Conservation (phyloP, 2,113 vertebrate genomes). For the Motacilla alba region DNA sequence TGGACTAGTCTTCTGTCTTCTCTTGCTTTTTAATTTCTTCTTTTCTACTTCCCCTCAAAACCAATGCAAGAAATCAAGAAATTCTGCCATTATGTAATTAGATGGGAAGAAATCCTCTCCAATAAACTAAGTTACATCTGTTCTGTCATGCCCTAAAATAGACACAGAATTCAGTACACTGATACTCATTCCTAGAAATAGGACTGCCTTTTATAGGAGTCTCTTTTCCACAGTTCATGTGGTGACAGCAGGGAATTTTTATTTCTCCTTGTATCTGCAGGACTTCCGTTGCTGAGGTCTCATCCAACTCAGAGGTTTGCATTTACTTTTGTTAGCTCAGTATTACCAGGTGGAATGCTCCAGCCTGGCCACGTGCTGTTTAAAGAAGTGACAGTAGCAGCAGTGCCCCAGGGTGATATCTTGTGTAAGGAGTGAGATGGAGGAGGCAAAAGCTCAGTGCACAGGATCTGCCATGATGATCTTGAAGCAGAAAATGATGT, state of each 20-base stretch:
- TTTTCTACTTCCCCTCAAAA: not conserved
- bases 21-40: not conserved
- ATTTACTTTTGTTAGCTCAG: not conserved
- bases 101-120: not conserved
- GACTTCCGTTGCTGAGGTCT: not conserved
- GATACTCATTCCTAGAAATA: not conserved
- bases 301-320: not conserved
- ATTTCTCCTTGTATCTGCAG: not conserved
- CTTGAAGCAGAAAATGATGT: not conserved
- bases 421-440: not conserved
- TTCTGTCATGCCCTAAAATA: not conserved
- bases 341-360: not conserved
- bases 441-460: not conserved
- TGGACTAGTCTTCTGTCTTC: not conserved
- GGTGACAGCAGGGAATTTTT: not conserved
- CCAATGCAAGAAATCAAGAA: not conserved
- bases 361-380: not conserved
- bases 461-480: not conserved
- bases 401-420: not conserved
- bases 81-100: not conserved
- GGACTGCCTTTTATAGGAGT: not conserved
- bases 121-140: not conserved
- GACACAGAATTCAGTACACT: not conserved
- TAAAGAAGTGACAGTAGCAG: not conserved
- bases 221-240: not conserved